Percentiles rank a stretch among this genome's conserved stretches.
Evolutionary conservation across 1,140 invertebrate genomes (phyloP).

Genomic region (Zaprionus capensis): DNA sequence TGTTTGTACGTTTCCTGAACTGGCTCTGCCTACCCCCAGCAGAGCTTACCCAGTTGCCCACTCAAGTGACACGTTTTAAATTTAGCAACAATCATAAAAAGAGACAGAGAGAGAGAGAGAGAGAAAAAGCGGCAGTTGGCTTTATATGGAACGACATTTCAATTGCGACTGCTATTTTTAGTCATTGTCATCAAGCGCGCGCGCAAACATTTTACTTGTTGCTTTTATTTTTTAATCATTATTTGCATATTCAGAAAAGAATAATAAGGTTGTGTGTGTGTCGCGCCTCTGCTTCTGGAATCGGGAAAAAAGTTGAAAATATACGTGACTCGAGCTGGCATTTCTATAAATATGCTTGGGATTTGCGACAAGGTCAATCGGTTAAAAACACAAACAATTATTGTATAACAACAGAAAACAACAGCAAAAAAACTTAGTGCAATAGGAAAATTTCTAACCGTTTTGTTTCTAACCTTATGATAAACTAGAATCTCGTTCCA

Average conservation of each 20-base stretch:
- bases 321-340: conserved; percentile 44
- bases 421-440: neutral
- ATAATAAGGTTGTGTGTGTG: neutral
- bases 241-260: conserved; percentile 69
- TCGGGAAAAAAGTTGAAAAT: conserved; percentile 16
- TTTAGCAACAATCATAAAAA: conserved; percentile 70
- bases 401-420: conserved; percentile 28
- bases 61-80: conserved; percentile 68
- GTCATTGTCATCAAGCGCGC: conserved; percentile 68
- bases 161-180: conserved; percentile 79
- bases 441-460: conserved; percentile 1
- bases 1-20: conserved; percentile 43
- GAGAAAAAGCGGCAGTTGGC: conserved; percentile 38
- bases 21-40: neutral
- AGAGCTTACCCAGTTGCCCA: conserved; percentile 61
- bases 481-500: neutral
- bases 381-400: conserved; percentile 6
- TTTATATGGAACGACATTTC: conserved; percentile 79
- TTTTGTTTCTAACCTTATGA: neutral
- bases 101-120: neutral
- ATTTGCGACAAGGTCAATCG: conserved; percentile 64
- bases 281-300: conserved; percentile 36
- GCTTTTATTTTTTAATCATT: conserved; percentile 40
- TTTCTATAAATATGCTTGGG: conserved; percentile 39
- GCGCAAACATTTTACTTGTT: conserved; percentile 48